These are phyloP conservation scores for Imbricaverruca yamaguchii DNA, from an alignment of 2,888 invertebrate species.

Conservation along the genomic window DNA sequence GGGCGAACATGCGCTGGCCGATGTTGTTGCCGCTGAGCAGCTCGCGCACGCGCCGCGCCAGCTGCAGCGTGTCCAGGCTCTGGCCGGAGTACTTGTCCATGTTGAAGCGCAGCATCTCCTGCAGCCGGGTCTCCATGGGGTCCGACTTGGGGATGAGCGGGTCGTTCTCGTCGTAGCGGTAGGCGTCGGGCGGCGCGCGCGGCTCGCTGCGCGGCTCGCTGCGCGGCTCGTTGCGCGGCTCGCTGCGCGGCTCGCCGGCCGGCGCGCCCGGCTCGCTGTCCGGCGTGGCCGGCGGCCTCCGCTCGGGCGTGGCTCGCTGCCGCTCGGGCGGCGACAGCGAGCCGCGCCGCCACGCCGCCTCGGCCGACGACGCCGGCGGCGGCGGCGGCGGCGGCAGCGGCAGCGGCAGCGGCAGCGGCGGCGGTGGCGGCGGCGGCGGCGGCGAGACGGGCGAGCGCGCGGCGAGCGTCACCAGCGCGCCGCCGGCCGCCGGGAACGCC, in stretches of 20 bases:
- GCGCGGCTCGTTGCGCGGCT: not conserved
- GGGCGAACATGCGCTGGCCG: slow-evolving; percentile 96
- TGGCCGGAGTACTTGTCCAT: slow-evolving; percentile 94
- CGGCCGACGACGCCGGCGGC: too few relatives aligned
- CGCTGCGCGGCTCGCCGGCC: not conserved
- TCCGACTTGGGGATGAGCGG: slow-evolving; percentile 86
- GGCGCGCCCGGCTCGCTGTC: not conserved
- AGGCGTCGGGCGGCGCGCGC: not conserved
- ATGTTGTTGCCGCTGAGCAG: slow-evolving; percentile 94
- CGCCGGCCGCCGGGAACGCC: not conserved
- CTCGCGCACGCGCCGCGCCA: slow-evolving; percentile 77
- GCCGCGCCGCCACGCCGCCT: not conserved
- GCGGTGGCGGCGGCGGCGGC: not conserved
- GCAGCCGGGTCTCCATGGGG: slow-evolving; percentile 85
- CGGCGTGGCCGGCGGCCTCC: not conserved
- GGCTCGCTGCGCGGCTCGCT: not conserved
- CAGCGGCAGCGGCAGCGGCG: not conserved
- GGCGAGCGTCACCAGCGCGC: not conserved
- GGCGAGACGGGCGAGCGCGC: not conserved
- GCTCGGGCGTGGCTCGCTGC: not conserved
- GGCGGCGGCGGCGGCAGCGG: not conserved
- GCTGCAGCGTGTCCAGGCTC: slow-evolving; percentile 84
- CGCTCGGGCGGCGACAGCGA: slow-evolving; percentile 16
- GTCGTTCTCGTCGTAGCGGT: slow-evolving; percentile 44
- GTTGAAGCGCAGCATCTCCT: slow-evolving; percentile 88